Conservation (phyloP, 2,888 invertebrate genomes). For the Spilosoma lubricipeda region DNA sequence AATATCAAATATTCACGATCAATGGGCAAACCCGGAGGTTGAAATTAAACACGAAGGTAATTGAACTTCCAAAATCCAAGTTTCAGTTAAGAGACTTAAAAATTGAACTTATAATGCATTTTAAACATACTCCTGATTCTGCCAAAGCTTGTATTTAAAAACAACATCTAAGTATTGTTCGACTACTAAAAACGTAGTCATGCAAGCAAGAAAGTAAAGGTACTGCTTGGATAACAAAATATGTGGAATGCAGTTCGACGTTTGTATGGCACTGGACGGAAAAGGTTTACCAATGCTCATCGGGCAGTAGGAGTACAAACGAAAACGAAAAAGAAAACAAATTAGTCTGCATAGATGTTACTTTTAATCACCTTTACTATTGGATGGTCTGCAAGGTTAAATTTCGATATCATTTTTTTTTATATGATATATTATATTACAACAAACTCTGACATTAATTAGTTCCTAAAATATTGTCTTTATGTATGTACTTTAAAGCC, state of each 20-base stretch:
- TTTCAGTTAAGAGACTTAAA: background rate
- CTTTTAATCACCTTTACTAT: background rate
- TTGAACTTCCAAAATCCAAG: background rate
- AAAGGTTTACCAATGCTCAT: constrained; percentile 1
- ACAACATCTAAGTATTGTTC: background rate
- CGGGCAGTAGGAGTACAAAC: background rate
- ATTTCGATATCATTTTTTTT: background rate
- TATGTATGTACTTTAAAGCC: too few species aligned
- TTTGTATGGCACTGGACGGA: constrained; percentile 1
- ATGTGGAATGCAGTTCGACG: background rate
- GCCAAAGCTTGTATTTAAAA: too few species aligned
- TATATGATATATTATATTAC: too few species aligned
- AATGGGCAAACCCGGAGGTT: background rate
- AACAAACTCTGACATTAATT: too few species aligned
- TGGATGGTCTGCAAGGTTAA: background rate
- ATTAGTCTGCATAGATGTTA: background rate
- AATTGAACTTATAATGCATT: too few species aligned
- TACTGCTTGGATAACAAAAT: constrained; percentile 9
- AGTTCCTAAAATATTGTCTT: too few species aligned
- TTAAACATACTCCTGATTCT: too few species aligned
- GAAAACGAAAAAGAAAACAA: background rate
- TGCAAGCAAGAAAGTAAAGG: background rate
- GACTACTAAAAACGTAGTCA: background rate
- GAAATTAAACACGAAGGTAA: background rate
- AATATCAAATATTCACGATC: background rate